Conservation (phyloP, 2,888 invertebrate genomes). For the Ichneumoninae sp. region DNA sequence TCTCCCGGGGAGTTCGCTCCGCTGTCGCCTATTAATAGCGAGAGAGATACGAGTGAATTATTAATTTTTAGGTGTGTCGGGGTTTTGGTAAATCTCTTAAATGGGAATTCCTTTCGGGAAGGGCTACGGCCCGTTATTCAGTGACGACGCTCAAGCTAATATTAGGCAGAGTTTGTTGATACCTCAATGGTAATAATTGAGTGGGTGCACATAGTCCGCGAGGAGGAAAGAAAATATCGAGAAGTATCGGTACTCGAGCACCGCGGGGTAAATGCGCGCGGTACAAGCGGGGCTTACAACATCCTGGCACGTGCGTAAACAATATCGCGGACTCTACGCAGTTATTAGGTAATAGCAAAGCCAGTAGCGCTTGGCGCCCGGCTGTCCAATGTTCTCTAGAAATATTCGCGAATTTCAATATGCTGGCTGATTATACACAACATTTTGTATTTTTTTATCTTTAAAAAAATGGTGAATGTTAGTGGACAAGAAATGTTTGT, state of each 20-base stretch:
- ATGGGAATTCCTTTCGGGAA: background rate
- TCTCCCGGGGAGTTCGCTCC: background rate
- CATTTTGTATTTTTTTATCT: background rate
- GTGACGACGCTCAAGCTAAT: slow-evolving; percentile 31
- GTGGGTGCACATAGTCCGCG: slow-evolving; percentile 13
- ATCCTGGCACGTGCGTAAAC: slow-evolving; percentile 84
- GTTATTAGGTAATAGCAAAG: slow-evolving; percentile 72
- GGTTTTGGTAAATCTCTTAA: background rate
- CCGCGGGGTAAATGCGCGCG: slow-evolving; percentile 46
- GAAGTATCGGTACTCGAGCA: slow-evolving; percentile 44
- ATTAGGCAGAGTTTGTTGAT: slow-evolving; percentile 52
- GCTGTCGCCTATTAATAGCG: background rate
- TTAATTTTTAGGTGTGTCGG: slow-evolving; percentile 5
- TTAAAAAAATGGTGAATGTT: background rate
- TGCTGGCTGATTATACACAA: background rate
- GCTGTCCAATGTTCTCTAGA: slow-evolving; percentile 60
- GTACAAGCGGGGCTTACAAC: slow-evolving; percentile 74
- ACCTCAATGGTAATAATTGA: slow-evolving; percentile 35
- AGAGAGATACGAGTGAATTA: background rate
- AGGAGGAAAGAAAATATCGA: slow-evolving; percentile 49
- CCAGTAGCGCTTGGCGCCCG: slow-evolving; percentile 38
- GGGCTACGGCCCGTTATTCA: slow-evolving; percentile 20
- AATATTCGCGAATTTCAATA: slow-evolving; percentile 72
- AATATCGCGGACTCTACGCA: slow-evolving; percentile 56
- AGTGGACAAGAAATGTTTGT: background rate